These are phyloP conservation scores for Macrobrachium rosenbergii DNA, from an alignment of 1,140 invertebrate genomes.

Conservation along the genomic window DNA sequence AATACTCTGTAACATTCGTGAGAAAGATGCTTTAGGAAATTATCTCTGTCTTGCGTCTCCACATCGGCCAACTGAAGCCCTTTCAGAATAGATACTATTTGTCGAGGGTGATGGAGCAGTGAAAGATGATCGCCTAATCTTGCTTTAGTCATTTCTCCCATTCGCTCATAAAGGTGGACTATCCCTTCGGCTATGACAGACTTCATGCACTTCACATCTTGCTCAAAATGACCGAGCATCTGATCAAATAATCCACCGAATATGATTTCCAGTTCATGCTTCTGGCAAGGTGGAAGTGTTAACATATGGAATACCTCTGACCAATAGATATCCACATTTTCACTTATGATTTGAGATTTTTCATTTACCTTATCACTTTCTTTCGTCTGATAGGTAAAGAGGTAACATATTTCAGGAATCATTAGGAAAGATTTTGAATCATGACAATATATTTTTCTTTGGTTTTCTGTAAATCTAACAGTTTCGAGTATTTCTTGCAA, in stretches of 20 bases:
- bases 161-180: constrained; percentile 41
- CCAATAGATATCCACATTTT: constrained; percentile 40
- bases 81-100: constrained; percentile 41
- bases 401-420: constrained; percentile 36
- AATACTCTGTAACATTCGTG: constrained; percentile 57
- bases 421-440: constrained; percentile 39
- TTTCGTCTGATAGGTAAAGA: constrained; percentile 45
- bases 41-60: constrained; percentile 55
- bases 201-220: constrained; percentile 53
- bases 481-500: constrained; percentile 47
- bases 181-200: constrained; percentile 47
- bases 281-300: constrained; percentile 27
- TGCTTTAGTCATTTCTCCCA: constrained; percentile 39
- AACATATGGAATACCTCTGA: constrained; percentile 37
- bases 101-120: constrained; percentile 46
- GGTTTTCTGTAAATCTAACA: constrained; percentile 35
- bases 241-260: constrained; percentile 45
- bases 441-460: constrained; percentile 36
- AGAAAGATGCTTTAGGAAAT: constrained; percentile 46
- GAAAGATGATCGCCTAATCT: constrained; percentile 37
- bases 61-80: constrained; percentile 54
- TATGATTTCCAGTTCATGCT: constrained; percentile 37
- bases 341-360: constrained; percentile 38
- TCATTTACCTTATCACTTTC: constrained; percentile 38
- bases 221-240: constrained; percentile 49